Conservation (phyloP, 64 coral and sea anemone species). For the Montipora sp. region DNA sequence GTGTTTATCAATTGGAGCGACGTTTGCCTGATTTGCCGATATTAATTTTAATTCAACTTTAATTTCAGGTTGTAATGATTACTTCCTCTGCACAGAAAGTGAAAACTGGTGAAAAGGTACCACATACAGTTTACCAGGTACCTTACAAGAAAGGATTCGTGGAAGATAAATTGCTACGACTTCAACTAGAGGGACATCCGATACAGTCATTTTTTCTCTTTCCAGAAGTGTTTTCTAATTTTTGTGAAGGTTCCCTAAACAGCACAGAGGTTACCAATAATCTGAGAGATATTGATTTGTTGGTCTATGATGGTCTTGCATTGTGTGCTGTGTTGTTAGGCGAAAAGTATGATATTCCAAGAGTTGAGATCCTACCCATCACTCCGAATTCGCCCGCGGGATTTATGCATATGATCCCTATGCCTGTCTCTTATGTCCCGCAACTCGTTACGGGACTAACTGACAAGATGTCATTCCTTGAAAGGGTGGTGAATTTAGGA, state of each 20-base stretch:
- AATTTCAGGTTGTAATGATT: constrained; percentile 5
- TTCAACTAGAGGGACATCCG: constrained; percentile 3
- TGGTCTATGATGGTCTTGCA: constrained; percentile 35
- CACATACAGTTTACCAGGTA: constrained; percentile 17
- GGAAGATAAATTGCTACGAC: neutral
- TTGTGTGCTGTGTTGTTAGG: constrained; percentile 57
- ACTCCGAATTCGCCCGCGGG: neutral
- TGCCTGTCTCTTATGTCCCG: constrained; percentile 60
- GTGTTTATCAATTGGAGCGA: no score
- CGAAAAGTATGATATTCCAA: constrained; percentile 27
- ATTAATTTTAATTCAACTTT: neutral
- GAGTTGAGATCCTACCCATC: constrained; percentile 31
- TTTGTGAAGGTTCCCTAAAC: constrained; percentile 52
- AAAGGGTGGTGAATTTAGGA: constrained; percentile 47
- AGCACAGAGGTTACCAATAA: constrained; percentile 13
- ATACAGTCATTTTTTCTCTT: neutral
- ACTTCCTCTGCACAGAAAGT: neutral
- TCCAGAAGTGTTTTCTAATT: neutral
- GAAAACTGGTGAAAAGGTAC: neutral
- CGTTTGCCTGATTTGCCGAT: neutral
- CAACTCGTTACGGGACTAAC: neutral
- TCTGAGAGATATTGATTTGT: constrained; percentile 46
- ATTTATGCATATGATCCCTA: constrained; percentile 10
- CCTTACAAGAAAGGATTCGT: constrained; percentile 15
- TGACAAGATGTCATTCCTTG: constrained; percentile 61